These are phyloP conservation scores for Lithophane leautieri DNA, from an alignment of 2,888 invertebrate genomes.

Conservation along the genomic window DNA sequence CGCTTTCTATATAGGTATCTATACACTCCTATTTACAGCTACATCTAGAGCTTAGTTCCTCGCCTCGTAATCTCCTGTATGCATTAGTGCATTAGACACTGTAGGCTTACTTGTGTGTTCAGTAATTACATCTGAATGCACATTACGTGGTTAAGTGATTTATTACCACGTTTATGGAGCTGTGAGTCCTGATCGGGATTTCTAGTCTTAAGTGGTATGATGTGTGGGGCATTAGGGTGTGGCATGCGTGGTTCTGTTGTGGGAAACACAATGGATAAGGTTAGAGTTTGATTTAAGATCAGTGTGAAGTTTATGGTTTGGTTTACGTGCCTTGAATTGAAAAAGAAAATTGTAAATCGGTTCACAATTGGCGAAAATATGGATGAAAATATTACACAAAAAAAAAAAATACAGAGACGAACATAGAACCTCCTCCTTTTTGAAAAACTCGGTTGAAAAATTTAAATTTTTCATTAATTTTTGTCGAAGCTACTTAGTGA, in stretches of 20 bases:
- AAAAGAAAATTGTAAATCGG: too few species aligned
- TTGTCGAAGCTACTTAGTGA: not conserved
- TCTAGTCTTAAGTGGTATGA: constrained; percentile 57
- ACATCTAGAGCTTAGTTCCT: constrained; percentile 2
- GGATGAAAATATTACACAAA: too few species aligned
- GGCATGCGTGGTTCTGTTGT: constrained; percentile 3
- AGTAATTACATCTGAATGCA: constrained; percentile 56
- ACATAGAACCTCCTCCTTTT: too few species aligned
- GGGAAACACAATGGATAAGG: not conserved
- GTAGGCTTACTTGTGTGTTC: constrained; percentile 41
- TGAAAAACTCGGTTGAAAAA: too few species aligned
- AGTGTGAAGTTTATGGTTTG: not conserved
- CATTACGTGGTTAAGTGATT: constrained; percentile 60
- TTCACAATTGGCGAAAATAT: too few species aligned
- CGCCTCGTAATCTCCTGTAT: constrained; percentile 39
- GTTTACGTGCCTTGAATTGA: not conserved
- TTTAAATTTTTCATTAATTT: not conserved
- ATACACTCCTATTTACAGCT: constrained; percentile 5
- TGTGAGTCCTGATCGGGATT: constrained; percentile 60
- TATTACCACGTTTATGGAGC: constrained; percentile 59
- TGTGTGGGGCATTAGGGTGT: constrained; percentile 39
- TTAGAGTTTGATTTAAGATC: not conserved
- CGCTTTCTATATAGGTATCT: too few species aligned
- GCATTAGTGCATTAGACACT: constrained; percentile 47
- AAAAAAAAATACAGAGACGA: too few species aligned